Base-by-base conservation (phyloP, 2,797 vertebrate species). In the Petrocephalus schoutedeni region DNA sequence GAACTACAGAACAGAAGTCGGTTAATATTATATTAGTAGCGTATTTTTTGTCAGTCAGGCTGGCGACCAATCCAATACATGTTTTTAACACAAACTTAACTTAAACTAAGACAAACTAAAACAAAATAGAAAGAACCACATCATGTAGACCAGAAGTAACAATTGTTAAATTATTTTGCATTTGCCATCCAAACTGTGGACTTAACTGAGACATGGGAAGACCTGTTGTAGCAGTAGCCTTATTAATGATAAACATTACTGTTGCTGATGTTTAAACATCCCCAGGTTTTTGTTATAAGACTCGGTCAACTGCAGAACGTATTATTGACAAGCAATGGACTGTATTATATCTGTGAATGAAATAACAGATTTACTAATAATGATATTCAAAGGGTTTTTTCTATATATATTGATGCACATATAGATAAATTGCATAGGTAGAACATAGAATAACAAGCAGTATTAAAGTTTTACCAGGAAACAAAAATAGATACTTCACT, bases 1-100 rank as follows among this genome's bases (percentile, higher is more conserved):
- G 94, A 97, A 91, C 98, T 98, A 92, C 0, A 93, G 90, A 89
- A 90, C 21, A 88, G 32, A 92, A 87, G 92, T 23, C 10, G 23
- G 21, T 28, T 53, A 49, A 53, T 45, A 83, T 53, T 49, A 82
- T 82, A 51, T 82, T n/a, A 21, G 19, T 23, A 41, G 32, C 5
- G 4, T 2, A 41, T 51, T 36, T 32, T 23, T 41, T 49, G 4
- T 3, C 77, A 49, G 4, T 49, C 61, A 67, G 61, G 23, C 23
- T 64, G 23, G 21, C 21, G 61, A 64, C 61, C 23, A 28, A 64
- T 23, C 23, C 9, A 28, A 64, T 2, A 59, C 8, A 64, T 21
- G 4, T 64, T 10, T 28, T 28, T 64, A 32, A 67, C 61, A 32
- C 28, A 28, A 67, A 67, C 23, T 41, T 41, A 41, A 41, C 2